Conservation (phyloP, 2,888 invertebrate genomes). For the Acanthosepion esculentum region DNA sequence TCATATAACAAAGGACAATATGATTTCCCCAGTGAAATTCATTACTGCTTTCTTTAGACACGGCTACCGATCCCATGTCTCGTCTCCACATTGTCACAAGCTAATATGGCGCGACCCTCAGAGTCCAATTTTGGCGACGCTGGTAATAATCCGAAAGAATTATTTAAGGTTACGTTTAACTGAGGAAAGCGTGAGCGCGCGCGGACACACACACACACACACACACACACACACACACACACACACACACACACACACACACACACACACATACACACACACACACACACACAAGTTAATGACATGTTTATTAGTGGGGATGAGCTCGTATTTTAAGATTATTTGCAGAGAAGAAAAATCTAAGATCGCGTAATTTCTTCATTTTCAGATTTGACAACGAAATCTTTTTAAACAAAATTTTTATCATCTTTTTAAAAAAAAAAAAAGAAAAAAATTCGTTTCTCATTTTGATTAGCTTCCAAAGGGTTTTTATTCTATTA, state of each 20-base stretch:
- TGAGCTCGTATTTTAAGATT: not conserved
- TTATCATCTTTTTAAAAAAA: too few species aligned
- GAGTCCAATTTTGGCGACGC: not conserved
- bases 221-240: not conserved
- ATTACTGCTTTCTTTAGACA: not conserved
- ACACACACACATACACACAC: too few species aligned
- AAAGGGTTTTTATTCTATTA: too few species aligned
- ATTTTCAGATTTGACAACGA: too few species aligned
- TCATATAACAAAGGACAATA: not conserved
- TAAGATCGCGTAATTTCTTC: too few species aligned
- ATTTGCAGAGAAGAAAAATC: not conserved
- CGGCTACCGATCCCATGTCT: slow-evolving; percentile 13
- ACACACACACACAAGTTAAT: not conserved
- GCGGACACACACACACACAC: not conserved
- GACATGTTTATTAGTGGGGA: not conserved
- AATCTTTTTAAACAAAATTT: too few species aligned
- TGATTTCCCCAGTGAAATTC: slow-evolving; percentile 10
- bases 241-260: not conserved
- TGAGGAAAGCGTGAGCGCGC: not conserved
- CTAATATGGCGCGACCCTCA: not conserved
- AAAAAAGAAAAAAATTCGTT: too few species aligned
- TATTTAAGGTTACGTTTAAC: not conserved
- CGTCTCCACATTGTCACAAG: not conserved
- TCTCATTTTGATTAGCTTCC: too few species aligned
- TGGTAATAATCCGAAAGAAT: not conserved